Base-by-base conservation (phyloP, 2,888 invertebrate species). In the Drosophila infuscata region DNA sequence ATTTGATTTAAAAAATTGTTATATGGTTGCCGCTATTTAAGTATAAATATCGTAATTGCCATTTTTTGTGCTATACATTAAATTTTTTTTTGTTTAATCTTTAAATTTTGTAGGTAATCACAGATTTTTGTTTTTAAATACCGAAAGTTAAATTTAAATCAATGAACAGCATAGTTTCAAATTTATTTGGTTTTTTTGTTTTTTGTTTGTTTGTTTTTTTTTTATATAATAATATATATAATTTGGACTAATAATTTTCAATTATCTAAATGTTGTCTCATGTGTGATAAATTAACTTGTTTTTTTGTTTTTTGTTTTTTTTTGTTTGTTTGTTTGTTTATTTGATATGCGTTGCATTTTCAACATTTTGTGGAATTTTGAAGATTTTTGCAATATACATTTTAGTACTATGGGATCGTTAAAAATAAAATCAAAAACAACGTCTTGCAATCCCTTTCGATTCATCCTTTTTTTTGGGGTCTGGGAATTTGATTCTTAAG, bases 61-160 rank as follows among this genome's bases (percentile, higher is more conserved):
- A 48, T 62, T 56, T 57, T 57, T 82, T 76, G 80, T 75, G 79
- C 85, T 89, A 88, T 79, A 91, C 75, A 83, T 79, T 89, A 79
- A 76, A 81, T 81, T 76, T 77, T 74, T 74, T 17, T 62, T 87
- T 25, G 20, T 25, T 25, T 80, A 88, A 90, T 89, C 83, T 90
- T 91, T 90, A 88, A 91, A 91, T 89, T 92, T 92, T 92, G 91
- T 89, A 91, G 91, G 89, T 91, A 92, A 92, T 92, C 92, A 92
- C 93, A 92, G 92, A 92, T 93, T 93, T 92, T 90, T 88, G 81
- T 87, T 90, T 86, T 90, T 85, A 90, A 91, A 90, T 91, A 89
- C 90, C 90, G 90, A 91, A 92, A 92, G 82, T 81, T 79, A 63
- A 84, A 90, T 81, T 91, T 88, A 89, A 88, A 88, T 88, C 83